Evolutionary conservation across 2,113 vertebrate species (phyloP), one percentile per base, ranked within the genome.

Genomic region (Jaculus jaculus): DNA sequence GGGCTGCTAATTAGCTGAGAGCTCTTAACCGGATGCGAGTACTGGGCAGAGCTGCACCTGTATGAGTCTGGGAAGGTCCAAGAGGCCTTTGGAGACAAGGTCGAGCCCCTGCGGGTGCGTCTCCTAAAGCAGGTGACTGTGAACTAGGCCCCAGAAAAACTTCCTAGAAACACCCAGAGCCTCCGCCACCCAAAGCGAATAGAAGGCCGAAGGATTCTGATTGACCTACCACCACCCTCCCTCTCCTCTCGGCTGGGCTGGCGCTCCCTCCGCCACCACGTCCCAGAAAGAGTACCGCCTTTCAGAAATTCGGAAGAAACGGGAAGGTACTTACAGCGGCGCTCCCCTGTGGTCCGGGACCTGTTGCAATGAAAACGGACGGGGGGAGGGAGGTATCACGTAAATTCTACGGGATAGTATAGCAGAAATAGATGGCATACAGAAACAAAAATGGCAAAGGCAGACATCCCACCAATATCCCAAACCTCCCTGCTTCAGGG

Each of bases 291-390:
- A 12, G 69, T 4, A 83, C 72, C 13, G 7, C 66, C 47, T 79
- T 87, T 89, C 77, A 47, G 8, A 30, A 81, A 63, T 97, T 96
- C 78, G 92, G 30, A 84, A 97, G 71, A 96, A 97, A 95, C 51
- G 94, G 95, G 92, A 97, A 97, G 42, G 71, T 97, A 98, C 98
- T 98, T 97, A 98, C 98, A 84, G 87, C 63, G 47, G 87, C 65
- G 61, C 88, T 81, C 77, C 94, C 84, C 97, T 97, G 97, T 96
- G 84, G 79, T 97, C 96, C 87, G 13, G 92, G 97, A 98, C 98
- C 98, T 98, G 98, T 98, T 98, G 98, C 97, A 98, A 98, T 92
- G 97, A 96, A 98, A 97, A 54, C 2, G n/a, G n/a, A 97, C 37
- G 85, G 95, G 97, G 96, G 92, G 96, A 20, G 60, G 97, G 34